Conservation (phyloP, 2,113 vertebrate genomes). For the Montifringilla adamsi region DNA sequence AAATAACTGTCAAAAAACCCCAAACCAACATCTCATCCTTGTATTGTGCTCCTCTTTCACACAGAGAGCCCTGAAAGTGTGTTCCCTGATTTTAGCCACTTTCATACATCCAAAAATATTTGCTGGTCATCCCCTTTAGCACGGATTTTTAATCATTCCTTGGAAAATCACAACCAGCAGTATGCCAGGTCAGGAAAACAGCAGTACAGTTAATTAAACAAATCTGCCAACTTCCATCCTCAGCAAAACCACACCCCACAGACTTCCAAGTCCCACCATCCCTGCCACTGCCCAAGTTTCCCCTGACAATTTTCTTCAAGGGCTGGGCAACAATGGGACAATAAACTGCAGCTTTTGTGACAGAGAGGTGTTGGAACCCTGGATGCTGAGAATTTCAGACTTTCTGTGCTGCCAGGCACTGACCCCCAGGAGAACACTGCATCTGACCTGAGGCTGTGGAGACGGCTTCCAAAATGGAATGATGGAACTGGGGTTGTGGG, state of each 20-base stretch:
- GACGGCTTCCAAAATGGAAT: neutral
- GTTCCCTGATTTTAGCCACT: neutral
- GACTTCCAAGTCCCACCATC: neutral
- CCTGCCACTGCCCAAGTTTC: fast-evolving
- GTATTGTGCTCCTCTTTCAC: neutral
- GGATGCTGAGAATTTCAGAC: neutral
- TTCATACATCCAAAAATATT: neutral
- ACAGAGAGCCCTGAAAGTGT: neutral
- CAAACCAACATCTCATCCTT: neutral
- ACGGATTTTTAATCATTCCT: neutral
- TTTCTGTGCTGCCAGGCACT: neutral
- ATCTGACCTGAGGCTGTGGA: neutral
- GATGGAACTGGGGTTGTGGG: neutral
- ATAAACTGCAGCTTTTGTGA: neutral
- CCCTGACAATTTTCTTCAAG: neutral
- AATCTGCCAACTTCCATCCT: neutral
- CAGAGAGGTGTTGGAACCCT: neutral
- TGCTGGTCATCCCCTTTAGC: neutral
- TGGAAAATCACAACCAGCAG: neutral
- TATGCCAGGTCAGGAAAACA: neutral
- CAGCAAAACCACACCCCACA: neutral
- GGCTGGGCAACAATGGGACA: neutral
- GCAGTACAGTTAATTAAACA: neutral
- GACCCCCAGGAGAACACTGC: neutral
- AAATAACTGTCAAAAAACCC: neutral